Percentiles rank a stretch among this genome's conserved stretches.
Conservation (phyloP, 2,113 vertebrate genomes). For the Notiomystis cincta region DNA sequence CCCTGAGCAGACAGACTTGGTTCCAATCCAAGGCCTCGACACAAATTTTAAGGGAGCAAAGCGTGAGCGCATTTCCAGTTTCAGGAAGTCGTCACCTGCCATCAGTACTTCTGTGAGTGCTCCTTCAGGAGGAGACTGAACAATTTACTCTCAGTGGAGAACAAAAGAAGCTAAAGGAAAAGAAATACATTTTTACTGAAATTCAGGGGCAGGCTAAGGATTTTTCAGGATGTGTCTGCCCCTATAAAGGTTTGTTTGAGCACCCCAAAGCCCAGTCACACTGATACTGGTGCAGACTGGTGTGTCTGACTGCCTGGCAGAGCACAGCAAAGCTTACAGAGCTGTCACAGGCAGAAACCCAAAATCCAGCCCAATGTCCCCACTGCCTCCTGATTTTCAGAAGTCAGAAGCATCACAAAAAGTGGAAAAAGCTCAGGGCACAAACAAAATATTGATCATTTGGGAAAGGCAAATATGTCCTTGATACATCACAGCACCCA, state of each 20-base stretch:
- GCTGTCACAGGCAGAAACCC: neutral
- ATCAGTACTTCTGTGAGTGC: neutral
- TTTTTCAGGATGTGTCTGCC: neutral
- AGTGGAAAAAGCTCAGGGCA: neutral
- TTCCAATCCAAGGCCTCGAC: neutral
- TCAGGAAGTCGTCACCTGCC: neutral
- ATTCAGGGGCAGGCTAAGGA: neutral
- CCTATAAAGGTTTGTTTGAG: neutral
- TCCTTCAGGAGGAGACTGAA: neutral
- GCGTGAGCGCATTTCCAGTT: neutral
- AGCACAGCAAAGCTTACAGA: neutral
- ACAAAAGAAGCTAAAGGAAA: neutral
- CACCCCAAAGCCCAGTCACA: neutral
- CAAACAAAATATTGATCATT: neutral
- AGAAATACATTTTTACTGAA: neutral
- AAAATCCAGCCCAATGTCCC: accelerated
- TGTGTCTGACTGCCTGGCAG: neutral
- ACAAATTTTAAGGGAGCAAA: neutral
- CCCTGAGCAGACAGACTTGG: accelerated
- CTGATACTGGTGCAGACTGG: neutral
- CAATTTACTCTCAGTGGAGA: neutral
- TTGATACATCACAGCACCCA: neutral
- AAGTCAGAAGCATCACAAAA: neutral
- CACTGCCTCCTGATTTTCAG: neutral
- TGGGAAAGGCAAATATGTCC: neutral